phyloP scores from a whole-genome alignment of 2,113 vertebrate species.

The Turnix velox region DNA sequence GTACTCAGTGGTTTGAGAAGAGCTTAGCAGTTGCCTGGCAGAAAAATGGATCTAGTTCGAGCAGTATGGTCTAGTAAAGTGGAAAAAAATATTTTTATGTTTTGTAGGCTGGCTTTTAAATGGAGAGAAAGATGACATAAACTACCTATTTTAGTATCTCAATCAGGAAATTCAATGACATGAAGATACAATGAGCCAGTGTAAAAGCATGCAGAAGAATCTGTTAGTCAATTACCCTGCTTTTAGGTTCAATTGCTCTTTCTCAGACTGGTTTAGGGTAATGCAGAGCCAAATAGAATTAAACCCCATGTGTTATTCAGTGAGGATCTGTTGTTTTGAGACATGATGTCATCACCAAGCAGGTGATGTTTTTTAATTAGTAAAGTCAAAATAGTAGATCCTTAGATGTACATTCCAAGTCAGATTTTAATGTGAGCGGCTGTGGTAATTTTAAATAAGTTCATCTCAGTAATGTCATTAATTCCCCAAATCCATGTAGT shows the following conservation, averaged over 20 bases:
- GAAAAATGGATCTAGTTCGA: background rate
- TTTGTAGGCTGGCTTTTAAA: background rate
- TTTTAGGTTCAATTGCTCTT: background rate
- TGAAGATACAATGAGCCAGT: background rate
- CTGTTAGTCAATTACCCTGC: background rate
- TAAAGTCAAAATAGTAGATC: background rate
- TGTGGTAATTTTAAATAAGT: constrained; percentile 17
- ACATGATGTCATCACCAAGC: background rate
- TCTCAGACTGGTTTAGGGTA: background rate
- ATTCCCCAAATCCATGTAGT: background rate
- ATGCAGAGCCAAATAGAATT: background rate
- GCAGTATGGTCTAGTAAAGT: background rate
- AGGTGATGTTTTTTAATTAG: background rate
- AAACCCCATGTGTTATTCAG: background rate
- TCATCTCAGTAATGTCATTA: constrained; percentile 1
- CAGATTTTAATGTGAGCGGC: background rate
- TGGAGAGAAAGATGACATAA: background rate
- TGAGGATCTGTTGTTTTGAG: background rate
- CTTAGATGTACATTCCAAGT: background rate
- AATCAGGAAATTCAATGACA: background rate
- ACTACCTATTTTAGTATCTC: background rate
- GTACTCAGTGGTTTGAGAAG: background rate
- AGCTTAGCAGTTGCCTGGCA: background rate
- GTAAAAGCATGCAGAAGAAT: background rate
- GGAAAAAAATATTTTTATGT: background rate